Conservation (phyloP, 2,888 invertebrate species). For the Danaus chrysippus region DNA sequence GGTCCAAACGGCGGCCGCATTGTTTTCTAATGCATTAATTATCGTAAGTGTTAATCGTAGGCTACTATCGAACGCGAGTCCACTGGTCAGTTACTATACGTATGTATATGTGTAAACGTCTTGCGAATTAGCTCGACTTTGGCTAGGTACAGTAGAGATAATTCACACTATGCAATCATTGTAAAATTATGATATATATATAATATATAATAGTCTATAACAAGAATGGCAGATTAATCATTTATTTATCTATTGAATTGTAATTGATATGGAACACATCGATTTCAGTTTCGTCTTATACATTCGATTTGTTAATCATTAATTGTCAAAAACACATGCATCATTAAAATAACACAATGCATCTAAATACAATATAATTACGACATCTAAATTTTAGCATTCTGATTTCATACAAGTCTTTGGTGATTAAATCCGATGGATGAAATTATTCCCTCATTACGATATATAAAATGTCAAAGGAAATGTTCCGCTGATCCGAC, state of each 20-base stretch:
- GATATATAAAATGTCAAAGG: constrained; percentile 25
- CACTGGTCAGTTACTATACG: constrained; percentile 27
- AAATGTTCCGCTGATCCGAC: constrained; percentile 29
- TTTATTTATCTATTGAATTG: constrained; percentile 53
- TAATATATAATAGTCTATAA: constrained; percentile 42
- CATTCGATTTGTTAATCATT: not conserved
- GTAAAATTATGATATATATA: constrained; percentile 32
- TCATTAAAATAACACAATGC: constrained; percentile 15
- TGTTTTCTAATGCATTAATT: constrained; percentile 5
- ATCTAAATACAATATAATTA: constrained; percentile 23
- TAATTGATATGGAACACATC: constrained; percentile 65
- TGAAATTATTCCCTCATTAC: constrained; percentile 34
- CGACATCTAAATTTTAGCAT: constrained; percentile 31
- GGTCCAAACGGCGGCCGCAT: too few species aligned
- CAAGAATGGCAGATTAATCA: constrained; percentile 53
- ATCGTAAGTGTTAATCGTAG: constrained; percentile 16
- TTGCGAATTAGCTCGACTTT: constrained; percentile 41
- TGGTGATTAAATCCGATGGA: constrained; percentile 49
- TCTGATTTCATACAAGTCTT: constrained; percentile 47
- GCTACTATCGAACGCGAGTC: constrained; percentile 27
- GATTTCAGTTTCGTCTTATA: constrained; percentile 41
- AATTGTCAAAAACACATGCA: not conserved
- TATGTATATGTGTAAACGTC: constrained; percentile 33
- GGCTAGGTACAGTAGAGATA: constrained; percentile 40
- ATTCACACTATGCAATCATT: constrained; percentile 38